Evolutionary conservation across 2,888 invertebrate genomes (phyloP).

Genomic region (Pantelozetes paolii): DNA sequence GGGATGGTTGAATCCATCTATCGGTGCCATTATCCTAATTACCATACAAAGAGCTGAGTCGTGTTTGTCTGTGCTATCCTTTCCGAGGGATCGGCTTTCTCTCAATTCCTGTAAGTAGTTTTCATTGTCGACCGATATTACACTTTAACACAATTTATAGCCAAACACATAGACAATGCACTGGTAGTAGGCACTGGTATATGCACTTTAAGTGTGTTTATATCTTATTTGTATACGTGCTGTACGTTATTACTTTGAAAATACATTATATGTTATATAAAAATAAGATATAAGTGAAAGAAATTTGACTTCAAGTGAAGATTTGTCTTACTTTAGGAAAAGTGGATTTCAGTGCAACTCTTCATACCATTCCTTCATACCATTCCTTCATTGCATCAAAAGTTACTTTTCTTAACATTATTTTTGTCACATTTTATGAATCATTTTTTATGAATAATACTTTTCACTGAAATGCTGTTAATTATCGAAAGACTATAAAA

Average conservation of each 20-base stretch:
- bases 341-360: no score
- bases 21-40: slow-evolving; percentile 47
- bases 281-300: slow-evolving; percentile 14
- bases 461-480: background rate
- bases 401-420: background rate
- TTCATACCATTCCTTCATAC: no score
- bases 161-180: background rate
- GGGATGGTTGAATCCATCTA: background rate
- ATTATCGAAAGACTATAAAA: background rate
- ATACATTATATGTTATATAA: background rate
- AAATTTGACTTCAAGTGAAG: background rate
- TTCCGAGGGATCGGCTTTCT: slow-evolving; percentile 22
- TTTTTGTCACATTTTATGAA: background rate
- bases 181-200: background rate
- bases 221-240: slow-evolving; percentile 22
- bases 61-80: slow-evolving; percentile 40
- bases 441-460: background rate
- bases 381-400: background rate
- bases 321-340: slow-evolving; percentile 33
- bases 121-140: slow-evolving; percentile 33
- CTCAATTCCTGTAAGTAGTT: slow-evolving; percentile 16
- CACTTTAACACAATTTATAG: slow-evolving; percentile 31
- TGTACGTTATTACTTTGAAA: slow-evolving; percentile 21
- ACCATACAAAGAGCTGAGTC: slow-evolving; percentile 48
- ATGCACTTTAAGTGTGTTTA: background rate